Evolutionary conservation across 2,113 vertebrate species (phyloP).

Genomic region (Nettapus auritus): DNA sequence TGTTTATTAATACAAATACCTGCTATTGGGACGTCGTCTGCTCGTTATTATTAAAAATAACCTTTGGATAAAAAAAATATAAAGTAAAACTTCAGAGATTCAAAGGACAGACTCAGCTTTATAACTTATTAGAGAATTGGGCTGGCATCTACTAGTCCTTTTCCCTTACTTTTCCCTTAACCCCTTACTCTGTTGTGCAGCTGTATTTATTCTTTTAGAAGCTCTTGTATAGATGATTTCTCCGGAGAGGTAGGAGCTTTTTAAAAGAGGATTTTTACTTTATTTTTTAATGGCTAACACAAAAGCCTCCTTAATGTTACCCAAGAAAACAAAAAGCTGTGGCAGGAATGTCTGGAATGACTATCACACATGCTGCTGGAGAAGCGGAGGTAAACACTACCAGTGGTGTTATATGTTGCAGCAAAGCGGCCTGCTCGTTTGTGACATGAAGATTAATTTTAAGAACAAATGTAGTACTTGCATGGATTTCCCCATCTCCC

Average conservation of each 20-base stretch:
- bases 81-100: neutral
- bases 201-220: constrained; percentile 21
- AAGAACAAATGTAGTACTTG: neutral
- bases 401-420: neutral
- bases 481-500: neutral
- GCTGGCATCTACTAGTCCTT: neutral
- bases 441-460: neutral
- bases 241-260: neutral
- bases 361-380: neutral
- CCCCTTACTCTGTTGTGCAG: neutral
- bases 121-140: neutral
- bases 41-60: neutral
- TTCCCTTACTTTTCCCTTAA: neutral
- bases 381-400: neutral
- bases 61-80: neutral
- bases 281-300: neutral
- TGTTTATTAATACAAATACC: neutral
- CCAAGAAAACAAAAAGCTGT: constrained; percentile 39
- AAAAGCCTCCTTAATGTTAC: neutral
- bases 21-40: neutral
- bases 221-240: neutral
- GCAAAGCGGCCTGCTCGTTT: neutral
- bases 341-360: constrained; percentile 53
- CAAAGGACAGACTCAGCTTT: neutral
- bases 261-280: neutral